Percentiles rank a stretch among this genome's conserved stretches.
These are phyloP conservation scores for Pseudotriccus pelzelni DNA, from an alignment of 2,797 vertebrate species.

Conservation along the genomic window DNA sequence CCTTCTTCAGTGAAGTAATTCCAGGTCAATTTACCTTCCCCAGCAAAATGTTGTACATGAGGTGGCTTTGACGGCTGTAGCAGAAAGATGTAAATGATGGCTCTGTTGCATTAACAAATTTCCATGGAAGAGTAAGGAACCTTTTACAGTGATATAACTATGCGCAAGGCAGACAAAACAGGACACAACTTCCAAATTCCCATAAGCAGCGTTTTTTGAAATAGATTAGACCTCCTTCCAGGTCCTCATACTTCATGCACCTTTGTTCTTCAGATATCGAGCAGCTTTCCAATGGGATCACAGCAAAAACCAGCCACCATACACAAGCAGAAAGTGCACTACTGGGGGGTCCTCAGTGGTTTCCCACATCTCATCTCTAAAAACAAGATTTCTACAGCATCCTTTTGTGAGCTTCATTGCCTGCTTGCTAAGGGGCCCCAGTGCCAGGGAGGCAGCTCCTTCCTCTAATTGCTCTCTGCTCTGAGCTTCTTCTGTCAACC, in stretches of 20 bases:
- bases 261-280: background rate
- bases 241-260: background rate
- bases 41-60: background rate
- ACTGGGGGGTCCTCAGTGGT: background rate
- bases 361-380: background rate
- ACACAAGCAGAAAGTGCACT: background rate
- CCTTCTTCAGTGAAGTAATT: background rate
- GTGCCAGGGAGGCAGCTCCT: background rate
- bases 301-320: background rate
- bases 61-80: background rate
- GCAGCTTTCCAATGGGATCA: background rate
- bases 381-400: background rate
- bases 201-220: background rate
- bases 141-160: background rate
- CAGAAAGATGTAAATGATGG: background rate
- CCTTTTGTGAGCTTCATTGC: background rate
- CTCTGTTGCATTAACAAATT: background rate
- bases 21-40: background rate
- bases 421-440: background rate
- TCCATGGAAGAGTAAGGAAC: background rate
- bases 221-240: background rate
- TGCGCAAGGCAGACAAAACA: background rate
- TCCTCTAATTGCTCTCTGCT: background rate
- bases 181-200: background rate
- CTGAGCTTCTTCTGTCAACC: background rate